Base-by-base conservation (phyloP, 2,888 invertebrate genomes). In the Anthophora plumipes region DNA sequence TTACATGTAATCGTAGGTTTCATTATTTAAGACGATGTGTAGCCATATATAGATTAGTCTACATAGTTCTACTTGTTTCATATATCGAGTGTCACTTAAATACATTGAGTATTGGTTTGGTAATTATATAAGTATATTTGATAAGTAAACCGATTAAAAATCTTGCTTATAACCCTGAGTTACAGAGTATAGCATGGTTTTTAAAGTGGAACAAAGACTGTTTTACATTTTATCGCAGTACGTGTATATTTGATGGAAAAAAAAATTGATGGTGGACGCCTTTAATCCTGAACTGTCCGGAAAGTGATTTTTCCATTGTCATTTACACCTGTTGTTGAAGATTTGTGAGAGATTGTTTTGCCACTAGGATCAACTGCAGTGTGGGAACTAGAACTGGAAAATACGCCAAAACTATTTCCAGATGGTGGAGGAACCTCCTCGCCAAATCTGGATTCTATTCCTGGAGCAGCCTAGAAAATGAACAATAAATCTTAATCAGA, bases 251-350 rank as follows among this genome's bases (percentile, higher is more conserved):
- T n/a, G n/a, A 20, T 41, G 17, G 39, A 67, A 54, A 39, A 67
- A 54, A 39, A 59, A 25, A 39, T 59, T 37, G n/a, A 63, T 52
- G 5, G 11, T 9, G 12, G 7, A 20, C 1, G 54, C 64, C n/a
- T 67, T 79, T 87, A 94, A 85, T 94, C 93, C 67, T 93, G 91
- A 7, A 95, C 95, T 50, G 94, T 94, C 89, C 96, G 96, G 61
- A 94, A 94, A 71, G 95, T 95, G 55, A 97, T 90, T 90, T 95
- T 96, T 81, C 97, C 97, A 90, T 97, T 97, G 87, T 97, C 95
- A 90, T 97, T 96, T 69, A 97, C 94, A 0, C 95, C 94, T 11
- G 97, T 96, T 57, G 95, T 94, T 0, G 97, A 95, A 60, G 94
- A 94, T 81, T 96, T 95, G 80, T 93, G 94, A 66, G 91, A 94